Evolutionary conservation across 1,140 invertebrate genomes (phyloP).

Genomic region (Trichoplusia ni): DNA sequence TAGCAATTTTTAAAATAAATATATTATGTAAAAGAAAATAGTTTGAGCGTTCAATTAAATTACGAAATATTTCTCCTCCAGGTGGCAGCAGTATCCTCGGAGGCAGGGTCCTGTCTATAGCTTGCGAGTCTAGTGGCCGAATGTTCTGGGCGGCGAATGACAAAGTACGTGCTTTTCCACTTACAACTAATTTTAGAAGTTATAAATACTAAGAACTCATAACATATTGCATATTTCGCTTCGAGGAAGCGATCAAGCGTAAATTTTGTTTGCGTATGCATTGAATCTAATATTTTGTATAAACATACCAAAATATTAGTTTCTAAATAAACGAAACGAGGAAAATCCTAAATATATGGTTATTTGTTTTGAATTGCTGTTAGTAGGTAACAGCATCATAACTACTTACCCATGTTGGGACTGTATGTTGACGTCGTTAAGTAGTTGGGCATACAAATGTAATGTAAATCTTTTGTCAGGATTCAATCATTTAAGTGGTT

Average conservation of each 20-base stretch:
- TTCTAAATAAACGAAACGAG: neutral
- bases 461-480: too few relatives aligned
- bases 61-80: conserved; percentile 49
- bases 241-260: neutral
- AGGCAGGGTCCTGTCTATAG: conserved; percentile 88
- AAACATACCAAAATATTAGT: neutral
- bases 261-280: conserved; percentile 1
- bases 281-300: neutral
- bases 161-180: conserved; percentile 78
- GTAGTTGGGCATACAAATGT: too few relatives aligned
- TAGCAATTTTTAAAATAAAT: too few relatives aligned
- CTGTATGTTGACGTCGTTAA: too few relatives aligned
- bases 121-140: conserved; percentile 90
- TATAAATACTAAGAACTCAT: neutral
- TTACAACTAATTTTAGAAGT: conserved; percentile 5
- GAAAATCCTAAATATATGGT: neutral
- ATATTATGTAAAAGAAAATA: too few relatives aligned
- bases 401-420: too few relatives aligned
- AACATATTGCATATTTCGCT: neutral
- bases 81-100: conserved; percentile 89
- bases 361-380: neutral
- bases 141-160: conserved; percentile 93
- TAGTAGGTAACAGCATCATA: neutral
- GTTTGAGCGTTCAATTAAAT: too few relatives aligned
- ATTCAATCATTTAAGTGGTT: too few relatives aligned